Evolutionary conservation across 2,797 vertebrate genomes (phyloP), one percentile per base, ranked within the genome.

Genomic region (Ctenosaura bakeri): DNA sequence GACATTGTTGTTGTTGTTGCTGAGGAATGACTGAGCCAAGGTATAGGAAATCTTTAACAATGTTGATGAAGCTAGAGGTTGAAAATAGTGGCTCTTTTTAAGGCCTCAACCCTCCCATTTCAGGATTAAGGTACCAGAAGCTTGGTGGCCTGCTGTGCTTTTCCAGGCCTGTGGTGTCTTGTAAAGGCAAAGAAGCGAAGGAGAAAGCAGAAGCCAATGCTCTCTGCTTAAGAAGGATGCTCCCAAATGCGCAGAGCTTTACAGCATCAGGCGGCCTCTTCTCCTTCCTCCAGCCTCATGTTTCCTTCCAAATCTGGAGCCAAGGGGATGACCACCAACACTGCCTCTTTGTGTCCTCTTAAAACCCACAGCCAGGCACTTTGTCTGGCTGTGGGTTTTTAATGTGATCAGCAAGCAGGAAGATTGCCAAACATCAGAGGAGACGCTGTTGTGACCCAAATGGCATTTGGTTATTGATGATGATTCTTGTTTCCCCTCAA

Each of bases 381-480:
- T 69, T 69, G 26, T 69, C 66, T 69, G 66, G 66, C 10, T 69
- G 66, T 29, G 66, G 66, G 2, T 69, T 69, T 69, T 69, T 69
- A 69, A 69, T 38, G 56, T 0, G 7, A 38, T 38, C 2, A 12
- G 6, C 18, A 2, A 14, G 7, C 64, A n/a, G 14, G 38, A 42
- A 10, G 88, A 56, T 66, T 86, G 93, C 66, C 86, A 4, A 0
- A 86, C 88, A 88, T 85, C 81, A 90, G 73, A 89, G 92, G 91
- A 0, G 0, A 93, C 89, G 86, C 86, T 85, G 85, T 74, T 73
- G 26, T 29, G 66, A 85, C 74, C 24, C 77, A 59, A 83, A 64
- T 88, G 89, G 89, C 85, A 91, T 81, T 71, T n/a, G 79, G 88
- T 90, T 92, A 87, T 20, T 29, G 90, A 87, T 0, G 88, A 92